Evolutionary conservation across 37 sponge, comb jelly and placozoan species (phyloP).

Genomic region (Aphrocallistes beatrix): DNA sequence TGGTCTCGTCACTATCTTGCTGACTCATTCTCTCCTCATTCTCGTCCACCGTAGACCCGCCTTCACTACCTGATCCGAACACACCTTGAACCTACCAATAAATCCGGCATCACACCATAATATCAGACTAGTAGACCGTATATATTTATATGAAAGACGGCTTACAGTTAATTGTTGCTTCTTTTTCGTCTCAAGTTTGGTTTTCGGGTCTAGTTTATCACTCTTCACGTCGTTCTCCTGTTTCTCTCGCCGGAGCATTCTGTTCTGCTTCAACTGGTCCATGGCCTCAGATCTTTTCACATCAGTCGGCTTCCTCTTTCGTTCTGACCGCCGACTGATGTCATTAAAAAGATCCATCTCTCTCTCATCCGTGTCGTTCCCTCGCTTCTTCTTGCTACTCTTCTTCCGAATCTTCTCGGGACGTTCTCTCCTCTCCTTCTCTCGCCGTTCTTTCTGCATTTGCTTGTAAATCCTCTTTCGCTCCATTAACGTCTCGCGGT

Average conservation of each 20-base stretch:
- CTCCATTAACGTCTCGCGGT: not conserved
- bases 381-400: constrained; percentile 30
- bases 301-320: constrained; percentile 36
- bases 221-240: constrained; percentile 37
- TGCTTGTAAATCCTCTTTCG: constrained; percentile 64
- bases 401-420: constrained; percentile 37
- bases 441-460: constrained; percentile 48
- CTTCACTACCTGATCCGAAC: not conserved
- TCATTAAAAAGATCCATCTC: not conserved
- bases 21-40: too few relatives aligned
- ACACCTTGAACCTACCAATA: not conserved
- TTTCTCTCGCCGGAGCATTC: constrained; percentile 33
- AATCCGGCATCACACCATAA: too few relatives aligned
- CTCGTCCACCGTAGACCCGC: too few relatives aligned
- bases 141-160: not conserved
- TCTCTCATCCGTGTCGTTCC: too few relatives aligned
- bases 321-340: constrained; percentile 26
- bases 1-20: too few relatives aligned
- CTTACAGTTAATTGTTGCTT: not conserved
- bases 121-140: not conserved
- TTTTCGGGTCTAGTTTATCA: not conserved
- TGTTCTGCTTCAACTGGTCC: constrained; percentile 67
- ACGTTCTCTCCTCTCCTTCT: constrained; percentile 26
- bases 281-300: constrained; percentile 58
- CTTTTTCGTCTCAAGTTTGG: constrained; percentile 39